These are phyloP conservation scores for Polypterus senegalus DNA, from an alignment of 2,113 vertebrate species.

Conservation along the genomic window DNA sequence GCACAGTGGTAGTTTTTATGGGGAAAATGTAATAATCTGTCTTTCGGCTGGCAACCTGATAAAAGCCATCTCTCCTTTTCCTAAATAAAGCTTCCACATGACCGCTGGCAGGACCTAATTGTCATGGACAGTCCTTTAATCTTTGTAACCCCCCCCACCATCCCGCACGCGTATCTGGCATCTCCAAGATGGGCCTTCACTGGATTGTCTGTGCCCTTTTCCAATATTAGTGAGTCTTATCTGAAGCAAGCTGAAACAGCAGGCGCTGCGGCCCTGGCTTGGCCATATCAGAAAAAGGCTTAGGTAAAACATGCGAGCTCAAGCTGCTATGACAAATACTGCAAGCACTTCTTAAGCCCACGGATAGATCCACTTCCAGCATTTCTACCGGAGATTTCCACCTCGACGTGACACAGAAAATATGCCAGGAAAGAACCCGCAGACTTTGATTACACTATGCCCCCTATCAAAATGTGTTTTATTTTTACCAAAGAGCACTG, in stretches of 20 bases:
- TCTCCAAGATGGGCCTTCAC: not conserved
- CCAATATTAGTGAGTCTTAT: not conserved
- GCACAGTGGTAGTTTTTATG: slow-evolving; percentile 29
- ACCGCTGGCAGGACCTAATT: not conserved
- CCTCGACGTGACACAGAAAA: too few species aligned
- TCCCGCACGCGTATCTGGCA: not conserved
- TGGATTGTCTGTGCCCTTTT: not conserved
- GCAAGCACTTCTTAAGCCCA: not conserved
- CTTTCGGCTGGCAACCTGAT: too few species aligned
- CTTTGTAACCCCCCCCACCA: not conserved
- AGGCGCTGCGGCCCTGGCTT: not conserved
- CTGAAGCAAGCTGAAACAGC: slow-evolving; percentile 5
- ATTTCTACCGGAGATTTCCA: too few species aligned
- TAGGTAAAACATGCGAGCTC: not conserved
- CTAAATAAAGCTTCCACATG: not conserved
- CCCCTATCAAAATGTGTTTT: too few species aligned
- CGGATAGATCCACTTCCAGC: not conserved
- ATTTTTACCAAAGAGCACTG: too few species aligned
- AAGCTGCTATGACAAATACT: not conserved
- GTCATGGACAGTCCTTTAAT: not conserved
- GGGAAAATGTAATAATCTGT: not conserved
- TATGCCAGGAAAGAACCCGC: too few species aligned
- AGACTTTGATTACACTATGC: too few species aligned
- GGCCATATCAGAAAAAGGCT: not conserved
- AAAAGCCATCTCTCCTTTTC: too few species aligned